Base-by-base conservation (phyloP, 2,113 vertebrate genomes). In the Telmatochromis sp. region DNA sequence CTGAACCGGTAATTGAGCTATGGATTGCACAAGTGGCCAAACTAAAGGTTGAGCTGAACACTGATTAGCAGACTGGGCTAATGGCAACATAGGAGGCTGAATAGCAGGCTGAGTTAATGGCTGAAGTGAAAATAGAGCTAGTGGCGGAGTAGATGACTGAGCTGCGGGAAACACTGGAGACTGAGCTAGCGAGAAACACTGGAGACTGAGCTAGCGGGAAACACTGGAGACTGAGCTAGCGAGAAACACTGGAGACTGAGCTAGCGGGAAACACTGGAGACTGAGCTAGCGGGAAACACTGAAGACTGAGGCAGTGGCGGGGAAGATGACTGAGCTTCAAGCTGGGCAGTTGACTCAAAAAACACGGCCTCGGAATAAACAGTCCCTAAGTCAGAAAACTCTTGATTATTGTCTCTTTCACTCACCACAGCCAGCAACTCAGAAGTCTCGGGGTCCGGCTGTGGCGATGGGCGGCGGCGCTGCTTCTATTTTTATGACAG, bases 151-250 rank as follows among this genome's bases (percentile, higher is more conserved):
- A 23, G 21, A 23, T 55, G 26, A 33, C 35, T 35, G 35, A 35
- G 33, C 33, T 35, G 33, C 1, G 33, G 33, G 33, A 4, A 9
- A 9, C 33, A 37, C 35, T 37, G 35, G 35, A 9, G 35, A 37
- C 42, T 1, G 42, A 14, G 50, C 50, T 9, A 51, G 47, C 0
- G 47, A 4, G 47, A 7, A 7, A 47, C 45, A 15, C 14, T 45
- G 13, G 42, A 4, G 42, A 4, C 42, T 0, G 45, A 15, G 45
- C 45, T 7, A 47, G 40, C 0, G 40, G 12, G 40, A 13, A 42
- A 42, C 40, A 13, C 40, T 45, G 42, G 12, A 4, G 42, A 45
- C 42, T 1, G 42, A 45, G 42, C 42, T 47, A 47, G 42, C 0
- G 47, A 3, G 47, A 11, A 21, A 53, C 51, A 11, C 51, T 21